A percentile compares a stretch with the other conserved stretches of the same genome.
phyloP scores from a whole-genome alignment of 2,797 vertebrate species.

The Ataeniobius toweri region DNA sequence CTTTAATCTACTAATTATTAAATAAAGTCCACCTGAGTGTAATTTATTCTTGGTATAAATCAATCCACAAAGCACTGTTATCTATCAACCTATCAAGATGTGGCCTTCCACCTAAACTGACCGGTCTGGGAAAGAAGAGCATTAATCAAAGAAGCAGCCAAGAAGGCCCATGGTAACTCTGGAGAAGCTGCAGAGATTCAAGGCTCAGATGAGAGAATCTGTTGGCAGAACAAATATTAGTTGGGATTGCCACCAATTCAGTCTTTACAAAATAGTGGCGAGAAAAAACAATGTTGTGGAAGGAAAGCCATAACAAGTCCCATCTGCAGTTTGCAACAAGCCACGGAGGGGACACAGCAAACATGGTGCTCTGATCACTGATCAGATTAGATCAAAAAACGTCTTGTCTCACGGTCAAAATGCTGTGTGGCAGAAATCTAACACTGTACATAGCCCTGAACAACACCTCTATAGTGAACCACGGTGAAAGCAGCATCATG shows the following conservation, averaged over 20 bases:
- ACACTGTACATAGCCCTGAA: neutral
- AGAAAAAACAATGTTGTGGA: neutral
- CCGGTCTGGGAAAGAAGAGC: neutral
- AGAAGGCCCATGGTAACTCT: neutral
- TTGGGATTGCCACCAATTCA: neutral
- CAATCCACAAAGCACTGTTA: too few relatives aligned
- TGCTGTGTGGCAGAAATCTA: neutral
- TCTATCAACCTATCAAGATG: neutral
- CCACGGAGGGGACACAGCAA: neutral
- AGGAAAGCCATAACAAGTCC: neutral
- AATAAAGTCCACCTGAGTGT: neutral
- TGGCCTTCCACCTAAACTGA: neutral
- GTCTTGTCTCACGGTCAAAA: neutral
- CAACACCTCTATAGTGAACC: neutral
- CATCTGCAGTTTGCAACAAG: neutral
- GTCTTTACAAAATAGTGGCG: neutral
- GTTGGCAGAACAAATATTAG: neutral
- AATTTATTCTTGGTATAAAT: too few relatives aligned
- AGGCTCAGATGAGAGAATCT: neutral
- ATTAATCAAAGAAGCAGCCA: neutral
- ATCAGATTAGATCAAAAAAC: neutral
- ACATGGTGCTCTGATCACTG: neutral
- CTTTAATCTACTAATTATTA: neutral
- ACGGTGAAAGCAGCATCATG: neutral
- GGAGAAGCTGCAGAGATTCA: too few relatives aligned